phyloP scores from a whole-genome alignment of 1,140 invertebrate species.

The Eupristina koningsbergeri region DNA sequence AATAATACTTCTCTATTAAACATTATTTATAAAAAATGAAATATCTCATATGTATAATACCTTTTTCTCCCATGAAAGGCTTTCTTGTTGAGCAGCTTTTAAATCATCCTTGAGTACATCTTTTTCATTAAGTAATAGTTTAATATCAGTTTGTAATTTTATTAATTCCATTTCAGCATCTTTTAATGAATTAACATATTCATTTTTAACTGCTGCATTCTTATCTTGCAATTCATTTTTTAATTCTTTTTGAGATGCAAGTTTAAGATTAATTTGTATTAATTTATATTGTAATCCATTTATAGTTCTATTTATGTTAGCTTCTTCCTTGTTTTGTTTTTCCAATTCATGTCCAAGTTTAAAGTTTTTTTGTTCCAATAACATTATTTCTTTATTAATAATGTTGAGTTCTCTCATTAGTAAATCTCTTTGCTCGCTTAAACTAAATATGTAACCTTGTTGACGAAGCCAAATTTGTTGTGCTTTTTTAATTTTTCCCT shows the following conservation, averaged over 20 bases:
- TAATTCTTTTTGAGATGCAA: conserved; percentile 76
- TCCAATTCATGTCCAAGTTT: conserved; percentile 79
- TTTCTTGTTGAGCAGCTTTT: conserved; percentile 78
- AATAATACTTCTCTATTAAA: not conserved
- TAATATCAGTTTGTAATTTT: conserved; percentile 79
- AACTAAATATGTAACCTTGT: conserved; percentile 79
- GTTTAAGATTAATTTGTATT: conserved; percentile 75
- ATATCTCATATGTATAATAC: conserved; percentile 58
- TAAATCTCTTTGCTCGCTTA: conserved; percentile 78
- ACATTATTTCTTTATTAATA: conserved; percentile 81
- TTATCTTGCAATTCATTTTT: conserved; percentile 77
- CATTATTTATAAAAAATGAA: not conserved
- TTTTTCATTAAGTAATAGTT: conserved; percentile 79
- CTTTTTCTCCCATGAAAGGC: conserved; percentile 86
- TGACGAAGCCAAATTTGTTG: conserved; percentile 84
- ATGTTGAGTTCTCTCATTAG: conserved; percentile 79
- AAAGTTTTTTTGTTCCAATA: conserved; percentile 83
- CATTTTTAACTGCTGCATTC: conserved; percentile 75
- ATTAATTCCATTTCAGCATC: conserved; percentile 79
- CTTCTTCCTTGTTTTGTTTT: conserved; percentile 74
- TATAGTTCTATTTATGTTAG: conserved; percentile 76
- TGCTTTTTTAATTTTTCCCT: conserved; percentile 76
- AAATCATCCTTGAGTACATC: conserved; percentile 77
- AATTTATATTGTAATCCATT: conserved; percentile 76
- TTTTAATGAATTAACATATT: conserved; percentile 73